phyloP scores from a whole-genome alignment of 2,113 vertebrate genomes.

The Phaetusa simplex region DNA sequence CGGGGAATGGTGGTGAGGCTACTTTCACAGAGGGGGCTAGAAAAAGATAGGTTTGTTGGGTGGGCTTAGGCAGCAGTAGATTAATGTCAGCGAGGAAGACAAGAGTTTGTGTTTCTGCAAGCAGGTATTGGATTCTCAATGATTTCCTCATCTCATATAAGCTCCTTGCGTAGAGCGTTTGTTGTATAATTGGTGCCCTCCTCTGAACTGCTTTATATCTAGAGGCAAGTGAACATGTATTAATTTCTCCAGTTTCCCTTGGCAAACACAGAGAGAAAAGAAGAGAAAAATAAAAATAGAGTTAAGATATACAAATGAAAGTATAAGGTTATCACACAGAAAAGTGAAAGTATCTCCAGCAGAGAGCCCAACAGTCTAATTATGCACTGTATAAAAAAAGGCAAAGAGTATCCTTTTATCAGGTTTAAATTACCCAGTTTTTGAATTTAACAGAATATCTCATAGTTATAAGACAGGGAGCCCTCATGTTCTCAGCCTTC shows the following conservation, averaged over 20 bases:
- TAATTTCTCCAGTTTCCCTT: neutral
- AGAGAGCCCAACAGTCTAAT: neutral
- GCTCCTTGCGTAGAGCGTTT: neutral
- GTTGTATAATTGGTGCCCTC: neutral
- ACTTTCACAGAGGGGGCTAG: neutral
- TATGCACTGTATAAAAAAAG: neutral
- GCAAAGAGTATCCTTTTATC: neutral
- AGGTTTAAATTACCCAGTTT: conserved; percentile 14
- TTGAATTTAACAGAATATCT: conserved; percentile 25
- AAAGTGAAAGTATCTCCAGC: neutral
- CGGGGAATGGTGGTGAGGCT: neutral
- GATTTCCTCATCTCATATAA: neutral
- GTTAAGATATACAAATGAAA: neutral
- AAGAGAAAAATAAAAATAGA: neutral
- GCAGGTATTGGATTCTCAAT: neutral
- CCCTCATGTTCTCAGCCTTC: neutral
- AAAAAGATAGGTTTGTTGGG: neutral
- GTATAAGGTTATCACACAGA: neutral
- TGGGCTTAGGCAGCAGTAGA: neutral
- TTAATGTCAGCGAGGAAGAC: neutral
- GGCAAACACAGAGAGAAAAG: neutral
- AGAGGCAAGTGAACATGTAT: neutral
- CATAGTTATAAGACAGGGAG: neutral
- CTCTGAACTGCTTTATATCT: neutral
- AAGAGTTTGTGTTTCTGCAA: neutral